phyloP scores from a whole-genome alignment of 2,113 vertebrate genomes.

The Conger conger region DNA sequence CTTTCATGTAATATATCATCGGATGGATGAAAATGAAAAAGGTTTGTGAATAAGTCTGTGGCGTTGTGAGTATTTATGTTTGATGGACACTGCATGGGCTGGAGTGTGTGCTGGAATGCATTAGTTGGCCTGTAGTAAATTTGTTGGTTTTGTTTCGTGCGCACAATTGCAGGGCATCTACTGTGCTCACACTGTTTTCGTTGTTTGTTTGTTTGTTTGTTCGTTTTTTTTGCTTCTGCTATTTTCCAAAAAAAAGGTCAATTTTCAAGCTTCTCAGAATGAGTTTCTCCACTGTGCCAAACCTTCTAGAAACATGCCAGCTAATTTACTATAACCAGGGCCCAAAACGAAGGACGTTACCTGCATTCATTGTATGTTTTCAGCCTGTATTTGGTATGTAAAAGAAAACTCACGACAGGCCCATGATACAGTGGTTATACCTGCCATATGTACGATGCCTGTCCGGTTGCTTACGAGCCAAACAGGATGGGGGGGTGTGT shows the following conservation, averaged over 20 bases:
- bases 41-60: slow-evolving; percentile 2
- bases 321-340: not conserved
- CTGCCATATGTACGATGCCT: not conserved
- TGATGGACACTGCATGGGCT: not conserved
- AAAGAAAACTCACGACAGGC: not conserved
- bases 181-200: not conserved
- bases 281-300: not conserved
- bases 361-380: not conserved
- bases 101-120: not conserved
- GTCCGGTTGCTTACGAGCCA: not conserved
- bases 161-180: not conserved
- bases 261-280: not conserved
- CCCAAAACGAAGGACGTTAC: not conserved
- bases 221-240: not conserved
- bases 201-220: not conserved
- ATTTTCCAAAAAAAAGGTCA: not conserved
- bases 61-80: not conserved
- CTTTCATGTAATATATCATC: not conserved
- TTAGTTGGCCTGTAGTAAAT: not conserved
- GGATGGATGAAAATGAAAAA: not conserved
- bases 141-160: not conserved
- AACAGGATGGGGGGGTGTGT: not conserved
- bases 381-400: not conserved
- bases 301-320: not conserved
- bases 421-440: not conserved